These are phyloP conservation scores for Colletes latitarsis DNA, from an alignment of 1,140 invertebrate species.

Conservation along the genomic window DNA sequence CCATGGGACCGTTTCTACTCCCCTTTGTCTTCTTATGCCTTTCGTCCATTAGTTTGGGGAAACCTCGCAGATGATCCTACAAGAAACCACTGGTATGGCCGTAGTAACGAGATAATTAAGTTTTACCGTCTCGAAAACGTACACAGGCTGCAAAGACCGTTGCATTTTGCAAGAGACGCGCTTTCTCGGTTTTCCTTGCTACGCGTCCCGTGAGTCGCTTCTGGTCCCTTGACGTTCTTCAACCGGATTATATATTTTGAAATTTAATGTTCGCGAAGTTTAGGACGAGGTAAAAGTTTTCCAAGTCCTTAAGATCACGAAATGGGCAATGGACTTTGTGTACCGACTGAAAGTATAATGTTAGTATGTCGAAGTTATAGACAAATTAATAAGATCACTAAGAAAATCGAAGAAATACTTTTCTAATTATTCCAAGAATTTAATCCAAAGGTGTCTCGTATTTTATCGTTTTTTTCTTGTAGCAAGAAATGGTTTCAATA, in stretches of 20 bases:
- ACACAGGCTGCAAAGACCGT: background rate
- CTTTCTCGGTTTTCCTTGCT: background rate
- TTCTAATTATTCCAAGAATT: too few species aligned
- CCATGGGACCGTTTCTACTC: slow-evolving; percentile 19
- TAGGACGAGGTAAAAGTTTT: background rate
- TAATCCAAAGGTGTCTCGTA: too few species aligned
- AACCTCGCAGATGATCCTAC: slow-evolving; percentile 9
- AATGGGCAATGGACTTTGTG: background rate
- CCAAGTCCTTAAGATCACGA: background rate
- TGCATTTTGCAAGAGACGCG: background rate
- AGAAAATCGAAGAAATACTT: too few species aligned
- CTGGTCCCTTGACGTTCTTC: background rate
- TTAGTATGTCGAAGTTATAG: background rate
- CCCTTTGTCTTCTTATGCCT: background rate
- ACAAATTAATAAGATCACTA: too few species aligned
- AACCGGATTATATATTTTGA: background rate
- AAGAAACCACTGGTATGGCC: slow-evolving; percentile 27
- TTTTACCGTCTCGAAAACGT: slow-evolving; percentile 30
- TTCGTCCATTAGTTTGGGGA: background rate
- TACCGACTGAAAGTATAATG: background rate
- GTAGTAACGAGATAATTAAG: slow-evolving; percentile 58
- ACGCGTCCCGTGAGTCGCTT: background rate
- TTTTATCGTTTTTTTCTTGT: too few species aligned
- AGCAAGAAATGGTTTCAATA: too few species aligned
- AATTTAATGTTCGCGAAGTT: background rate